Evolutionary conservation across 1,140 invertebrate genomes (phyloP).

Genomic region (Adoxophyes honmai): DNA sequence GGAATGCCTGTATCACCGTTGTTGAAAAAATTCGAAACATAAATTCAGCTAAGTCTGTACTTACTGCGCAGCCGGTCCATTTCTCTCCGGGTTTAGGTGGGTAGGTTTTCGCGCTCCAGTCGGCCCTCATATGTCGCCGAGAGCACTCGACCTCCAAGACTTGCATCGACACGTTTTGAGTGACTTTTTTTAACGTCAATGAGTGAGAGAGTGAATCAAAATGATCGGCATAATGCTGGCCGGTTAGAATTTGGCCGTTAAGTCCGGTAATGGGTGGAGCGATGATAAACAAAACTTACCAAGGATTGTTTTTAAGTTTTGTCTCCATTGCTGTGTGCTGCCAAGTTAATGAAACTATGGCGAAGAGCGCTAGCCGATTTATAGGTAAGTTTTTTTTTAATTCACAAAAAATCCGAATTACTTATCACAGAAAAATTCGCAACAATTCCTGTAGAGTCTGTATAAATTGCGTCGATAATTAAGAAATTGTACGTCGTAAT

Average conservation of each 20-base stretch:
- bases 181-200: constrained; percentile 15
- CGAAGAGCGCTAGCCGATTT: constrained; percentile 70
- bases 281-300: constrained; percentile 68
- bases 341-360: constrained; percentile 69
- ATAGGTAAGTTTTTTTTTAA: constrained; percentile 50
- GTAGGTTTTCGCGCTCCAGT: constrained; percentile 40
- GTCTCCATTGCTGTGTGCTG: constrained; percentile 71
- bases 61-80: constrained; percentile 56
- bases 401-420: too few species aligned
- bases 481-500: too few species aligned
- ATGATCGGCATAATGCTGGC: background rate
- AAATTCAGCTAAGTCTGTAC: constrained; percentile 38
- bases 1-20: constrained; percentile 23
- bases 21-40: constrained; percentile 43
- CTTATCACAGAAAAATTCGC: too few species aligned
- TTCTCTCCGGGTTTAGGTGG: constrained; percentile 32
- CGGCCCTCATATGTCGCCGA: constrained; percentile 46
- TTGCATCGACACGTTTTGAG: constrained; percentile 33
- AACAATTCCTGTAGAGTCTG: too few species aligned
- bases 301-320: constrained; percentile 66
- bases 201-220: background rate
- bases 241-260: constrained; percentile 14
- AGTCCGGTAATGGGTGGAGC: constrained; percentile 32
- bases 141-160: constrained; percentile 47
- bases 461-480: too few species aligned